These are phyloP conservation scores for Portunus trituberculatus DNA, from an alignment of 1,140 invertebrate species.

Conservation along the genomic window DNA sequence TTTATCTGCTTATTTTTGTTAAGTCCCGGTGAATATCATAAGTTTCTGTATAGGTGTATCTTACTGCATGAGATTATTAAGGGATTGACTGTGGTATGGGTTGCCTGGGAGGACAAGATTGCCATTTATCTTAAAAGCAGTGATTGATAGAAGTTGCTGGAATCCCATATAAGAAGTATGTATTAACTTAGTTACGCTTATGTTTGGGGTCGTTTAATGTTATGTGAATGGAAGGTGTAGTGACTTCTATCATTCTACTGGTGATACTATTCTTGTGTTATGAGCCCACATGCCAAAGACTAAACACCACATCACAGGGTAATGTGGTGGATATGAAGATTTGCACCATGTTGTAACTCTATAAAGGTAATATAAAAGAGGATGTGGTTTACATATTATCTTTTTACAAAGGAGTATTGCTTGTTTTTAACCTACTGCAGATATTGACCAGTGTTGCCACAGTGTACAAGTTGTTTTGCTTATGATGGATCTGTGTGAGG, in stretches of 20 bases:
- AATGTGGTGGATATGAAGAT: slow-evolving; percentile 62
- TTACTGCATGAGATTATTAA: slow-evolving; percentile 66
- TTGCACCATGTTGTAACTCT: slow-evolving; percentile 70
- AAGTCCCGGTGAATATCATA: slow-evolving; percentile 66
- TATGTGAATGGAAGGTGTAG: slow-evolving; percentile 31
- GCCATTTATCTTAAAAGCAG: slow-evolving; percentile 55
- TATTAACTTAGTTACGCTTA: slow-evolving; percentile 34
- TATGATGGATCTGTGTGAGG: slow-evolving; percentile 57
- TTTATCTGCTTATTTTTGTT: slow-evolving; percentile 46
- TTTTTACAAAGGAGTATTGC: slow-evolving; percentile 69
- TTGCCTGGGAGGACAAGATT: slow-evolving; percentile 65
- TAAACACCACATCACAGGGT: slow-evolving; percentile 64
- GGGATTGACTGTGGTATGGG: slow-evolving; percentile 66
- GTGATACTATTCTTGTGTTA: slow-evolving; percentile 57
- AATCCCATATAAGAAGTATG: background rate
- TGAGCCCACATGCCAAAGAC: slow-evolving; percentile 74
- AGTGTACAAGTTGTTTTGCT: slow-evolving; percentile 66
- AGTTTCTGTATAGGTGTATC: slow-evolving; percentile 60
- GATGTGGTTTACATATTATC: slow-evolving; percentile 66
- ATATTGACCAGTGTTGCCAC: slow-evolving; percentile 72
- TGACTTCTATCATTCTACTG: slow-evolving; percentile 63
- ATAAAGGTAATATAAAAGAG: slow-evolving; percentile 58
- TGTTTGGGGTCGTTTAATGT: slow-evolving; percentile 21
- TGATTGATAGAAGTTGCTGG: slow-evolving; percentile 62
- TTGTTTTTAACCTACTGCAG: slow-evolving; percentile 69